A percentile compares a stretch with the other conserved stretches of the same genome.
Conservation (phyloP, 2,888 invertebrate genomes). For the Cyclophora albipunctata region DNA sequence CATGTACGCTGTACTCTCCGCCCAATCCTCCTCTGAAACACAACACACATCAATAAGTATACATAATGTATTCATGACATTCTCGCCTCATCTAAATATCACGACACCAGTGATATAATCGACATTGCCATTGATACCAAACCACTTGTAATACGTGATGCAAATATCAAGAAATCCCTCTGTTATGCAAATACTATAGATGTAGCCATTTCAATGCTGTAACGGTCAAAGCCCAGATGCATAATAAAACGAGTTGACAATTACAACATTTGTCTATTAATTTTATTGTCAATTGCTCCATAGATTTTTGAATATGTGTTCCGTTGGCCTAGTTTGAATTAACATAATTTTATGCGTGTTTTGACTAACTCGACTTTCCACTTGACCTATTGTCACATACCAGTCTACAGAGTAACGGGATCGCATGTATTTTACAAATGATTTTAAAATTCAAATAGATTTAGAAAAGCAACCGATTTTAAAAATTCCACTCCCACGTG, state of each 20-base stretch:
- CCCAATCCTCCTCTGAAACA: conserved; percentile 85
- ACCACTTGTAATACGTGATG: conserved; percentile 7
- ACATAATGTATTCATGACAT: not conserved
- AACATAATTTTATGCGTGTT: conserved; percentile 36
- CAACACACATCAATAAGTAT: conserved; percentile 13
- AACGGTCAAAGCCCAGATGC: conserved; percentile 8
- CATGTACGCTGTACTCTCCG: conserved; percentile 78
- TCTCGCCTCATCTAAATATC: not conserved
- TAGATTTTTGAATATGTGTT: conserved; percentile 24
- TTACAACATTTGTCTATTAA: conserved; percentile 14
- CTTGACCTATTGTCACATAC: conserved; percentile 44
- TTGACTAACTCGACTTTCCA: conserved; percentile 28
- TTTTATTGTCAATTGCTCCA: conserved; percentile 13
- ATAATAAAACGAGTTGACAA: conserved; percentile 9
- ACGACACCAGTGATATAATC: conserved; percentile 14
- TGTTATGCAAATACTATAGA: conserved; percentile 12
- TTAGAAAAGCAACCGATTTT: conserved; percentile 39
- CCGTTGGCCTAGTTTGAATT: conserved; percentile 35
- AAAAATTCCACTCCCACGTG: conserved; percentile 34
- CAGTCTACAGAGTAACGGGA: conserved; percentile 52
- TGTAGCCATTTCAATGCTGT: conserved; percentile 6
- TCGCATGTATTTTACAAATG: conserved; percentile 30
- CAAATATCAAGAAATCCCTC: conserved; percentile 8
- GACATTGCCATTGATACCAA: conserved; percentile 21
- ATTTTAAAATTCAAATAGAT: conserved; percentile 47